Evolutionary conservation across 2,113 vertebrate genomes (phyloP).

Genomic region (Rattus rattus): DNA sequence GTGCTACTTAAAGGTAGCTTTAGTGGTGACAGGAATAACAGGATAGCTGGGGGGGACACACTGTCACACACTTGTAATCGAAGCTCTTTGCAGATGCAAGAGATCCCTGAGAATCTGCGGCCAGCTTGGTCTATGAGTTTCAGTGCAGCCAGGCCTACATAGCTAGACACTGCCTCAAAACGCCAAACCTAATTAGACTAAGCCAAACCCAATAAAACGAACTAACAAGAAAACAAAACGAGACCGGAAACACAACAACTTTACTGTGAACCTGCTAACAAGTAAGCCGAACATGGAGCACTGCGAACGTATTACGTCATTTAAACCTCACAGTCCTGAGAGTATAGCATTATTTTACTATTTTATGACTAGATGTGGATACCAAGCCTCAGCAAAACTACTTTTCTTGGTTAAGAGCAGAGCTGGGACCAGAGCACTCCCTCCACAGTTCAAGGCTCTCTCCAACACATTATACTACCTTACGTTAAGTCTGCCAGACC

Average conservation of each 20-base stretch:
- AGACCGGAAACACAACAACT: neutral
- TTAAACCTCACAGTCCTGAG: neutral
- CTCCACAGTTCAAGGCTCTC: neutral
- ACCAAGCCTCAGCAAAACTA: neutral
- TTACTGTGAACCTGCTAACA: conserved; percentile 49
- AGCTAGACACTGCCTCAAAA: neutral
- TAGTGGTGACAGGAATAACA: conserved; percentile 25
- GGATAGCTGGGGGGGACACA: neutral
- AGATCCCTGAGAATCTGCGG: neutral
- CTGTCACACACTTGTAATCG: neutral
- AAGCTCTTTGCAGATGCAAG: neutral
- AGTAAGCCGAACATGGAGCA: neutral
- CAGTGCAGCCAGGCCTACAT: neutral
- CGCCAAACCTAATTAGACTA: neutral
- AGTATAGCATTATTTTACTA: neutral
- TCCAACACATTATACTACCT: neutral
- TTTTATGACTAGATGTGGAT: conserved; percentile 10
- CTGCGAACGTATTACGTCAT: neutral
- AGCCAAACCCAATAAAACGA: neutral
- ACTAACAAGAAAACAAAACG: too few species aligned
- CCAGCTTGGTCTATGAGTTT: neutral
- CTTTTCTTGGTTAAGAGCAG: neutral
- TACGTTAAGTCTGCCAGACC: neutral
- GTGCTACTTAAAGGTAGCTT: neutral
- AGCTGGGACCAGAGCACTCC: neutral